Evolutionary conservation across 2,797 vertebrate species (phyloP).

Genomic region (Acanthurus tractus): DNA sequence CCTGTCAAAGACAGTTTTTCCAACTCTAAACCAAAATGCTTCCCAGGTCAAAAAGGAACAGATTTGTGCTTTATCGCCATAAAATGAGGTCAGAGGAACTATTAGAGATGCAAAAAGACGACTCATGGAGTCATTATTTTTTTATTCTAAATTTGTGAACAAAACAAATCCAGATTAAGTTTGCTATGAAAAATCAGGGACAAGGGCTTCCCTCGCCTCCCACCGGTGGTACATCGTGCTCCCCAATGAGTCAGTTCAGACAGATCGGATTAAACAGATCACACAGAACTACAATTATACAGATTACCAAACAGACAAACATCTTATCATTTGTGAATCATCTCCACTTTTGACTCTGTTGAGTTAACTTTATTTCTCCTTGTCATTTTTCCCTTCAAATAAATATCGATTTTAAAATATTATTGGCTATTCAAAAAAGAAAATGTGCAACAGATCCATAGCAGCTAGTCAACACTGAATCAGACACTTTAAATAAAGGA

Average conservation of each 20-base stretch:
- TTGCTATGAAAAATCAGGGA: conserved; percentile 16
- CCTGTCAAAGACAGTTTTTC: not conserved
- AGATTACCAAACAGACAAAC: conserved; percentile 10
- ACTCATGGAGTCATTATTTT: not conserved
- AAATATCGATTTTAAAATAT: too few relatives aligned
- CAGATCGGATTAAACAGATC: not conserved
- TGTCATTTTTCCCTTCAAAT: too few relatives aligned
- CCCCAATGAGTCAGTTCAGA: conserved; percentile 31
- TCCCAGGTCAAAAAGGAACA: not conserved
- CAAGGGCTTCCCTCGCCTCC: conserved; percentile 42
- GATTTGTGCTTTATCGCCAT: not conserved
- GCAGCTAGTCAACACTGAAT: too few relatives aligned
- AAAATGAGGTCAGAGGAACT: not conserved
- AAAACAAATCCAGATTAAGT: not conserved
- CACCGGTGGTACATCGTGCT: conserved; percentile 35
- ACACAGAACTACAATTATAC: not conserved
- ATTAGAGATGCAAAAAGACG: not conserved
- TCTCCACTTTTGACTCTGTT: not conserved
- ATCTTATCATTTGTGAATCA: conserved; percentile 13
- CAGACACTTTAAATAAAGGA: too few relatives aligned
- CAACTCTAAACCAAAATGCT: not conserved
- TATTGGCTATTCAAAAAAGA: too few relatives aligned
- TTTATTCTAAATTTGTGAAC: not conserved
- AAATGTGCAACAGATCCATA: too few relatives aligned
- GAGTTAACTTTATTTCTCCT: not conserved